Percentiles rank a stretch among this genome's conserved stretches.
Evolutionary conservation across 2,113 vertebrate genomes (phyloP).

Genomic region (Microcebus jonahi): DNA sequence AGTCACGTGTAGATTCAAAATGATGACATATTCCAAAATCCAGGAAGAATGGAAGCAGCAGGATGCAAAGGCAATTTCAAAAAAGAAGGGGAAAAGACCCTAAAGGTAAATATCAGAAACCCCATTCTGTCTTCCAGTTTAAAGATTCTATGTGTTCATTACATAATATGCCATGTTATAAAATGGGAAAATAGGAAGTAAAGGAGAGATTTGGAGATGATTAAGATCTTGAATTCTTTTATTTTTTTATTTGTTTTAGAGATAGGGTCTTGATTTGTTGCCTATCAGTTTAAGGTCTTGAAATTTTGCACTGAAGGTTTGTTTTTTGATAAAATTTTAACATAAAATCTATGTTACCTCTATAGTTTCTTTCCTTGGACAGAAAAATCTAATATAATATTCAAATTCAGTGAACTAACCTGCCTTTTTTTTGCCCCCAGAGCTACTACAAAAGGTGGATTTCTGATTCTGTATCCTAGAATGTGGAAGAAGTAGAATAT

Average conservation of each 20-base stretch:
- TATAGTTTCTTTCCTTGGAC: background rate
- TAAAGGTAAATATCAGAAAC: background rate
- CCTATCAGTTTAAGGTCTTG: background rate
- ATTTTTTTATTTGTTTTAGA: too few relatives aligned
- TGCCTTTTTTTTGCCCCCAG: background rate
- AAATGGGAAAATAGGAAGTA: background rate
- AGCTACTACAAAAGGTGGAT: background rate
- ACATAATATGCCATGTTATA: background rate
- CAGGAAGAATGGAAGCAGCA: background rate
- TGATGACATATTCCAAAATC: background rate
- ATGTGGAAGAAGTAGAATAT: background rate
- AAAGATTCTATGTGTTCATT: background rate
- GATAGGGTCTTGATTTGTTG: too few relatives aligned
- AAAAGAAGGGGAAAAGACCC: background rate
- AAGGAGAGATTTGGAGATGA: background rate
- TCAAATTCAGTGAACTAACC: background rate
- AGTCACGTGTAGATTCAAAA: background rate
- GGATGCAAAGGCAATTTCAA: background rate
- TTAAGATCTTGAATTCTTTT: background rate
- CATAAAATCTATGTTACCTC: background rate
- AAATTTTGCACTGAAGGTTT: background rate
- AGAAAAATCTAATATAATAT: background rate
- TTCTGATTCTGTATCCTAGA: background rate
- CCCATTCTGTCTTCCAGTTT: background rate
- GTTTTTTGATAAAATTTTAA: background rate